phyloP scores from a whole-genome alignment of 2,888 invertebrate genomes.

The Macaria notata region DNA sequence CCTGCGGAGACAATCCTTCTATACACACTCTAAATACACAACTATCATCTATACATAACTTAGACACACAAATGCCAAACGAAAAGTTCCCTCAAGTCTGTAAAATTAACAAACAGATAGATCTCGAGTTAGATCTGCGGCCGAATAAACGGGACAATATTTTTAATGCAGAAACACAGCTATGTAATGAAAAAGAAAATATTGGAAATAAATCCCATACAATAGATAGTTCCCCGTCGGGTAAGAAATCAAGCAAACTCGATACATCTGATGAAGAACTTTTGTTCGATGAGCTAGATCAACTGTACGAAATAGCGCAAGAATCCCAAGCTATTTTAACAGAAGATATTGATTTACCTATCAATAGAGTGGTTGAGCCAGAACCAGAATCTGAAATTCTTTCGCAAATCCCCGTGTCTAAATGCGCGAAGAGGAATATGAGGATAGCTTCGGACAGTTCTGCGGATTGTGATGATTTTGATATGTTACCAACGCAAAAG shows the following conservation, averaged over 20 bases:
- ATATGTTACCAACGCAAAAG: conserved; percentile 37
- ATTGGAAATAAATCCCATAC: not conserved
- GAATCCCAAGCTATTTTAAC: conserved; percentile 61
- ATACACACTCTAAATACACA: conserved; percentile 7
- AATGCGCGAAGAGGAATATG: conserved; percentile 33
- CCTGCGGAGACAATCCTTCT: not conserved
- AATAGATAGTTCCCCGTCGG: conserved; percentile 7
- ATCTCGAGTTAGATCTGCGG: conserved; percentile 54
- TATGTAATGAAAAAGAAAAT: conserved; percentile 26
- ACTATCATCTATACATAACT: conserved; percentile 20
- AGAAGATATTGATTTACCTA: conserved; percentile 37
- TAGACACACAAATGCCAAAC: conserved; percentile 28
- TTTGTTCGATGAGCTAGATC: conserved; percentile 60
- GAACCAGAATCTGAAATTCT: conserved; percentile 22
- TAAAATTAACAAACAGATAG: conserved; percentile 52
- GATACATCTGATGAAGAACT: conserved; percentile 59
- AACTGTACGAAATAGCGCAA: conserved; percentile 47
- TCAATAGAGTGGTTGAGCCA: conserved; percentile 18
- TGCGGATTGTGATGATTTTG: conserved; percentile 40
- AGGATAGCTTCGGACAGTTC: conserved; percentile 35
- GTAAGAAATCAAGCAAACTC: conserved; percentile 28
- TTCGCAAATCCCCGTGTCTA: conserved; percentile 23
- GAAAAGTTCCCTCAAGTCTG: conserved; percentile 46
- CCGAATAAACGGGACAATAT: conserved; percentile 50
- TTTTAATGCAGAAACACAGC: conserved; percentile 49